Percentiles rank a stretch among this genome's conserved stretches.
Conservation (phyloP, 2,113 vertebrate genomes). For the Toxostoma redivivum region DNA sequence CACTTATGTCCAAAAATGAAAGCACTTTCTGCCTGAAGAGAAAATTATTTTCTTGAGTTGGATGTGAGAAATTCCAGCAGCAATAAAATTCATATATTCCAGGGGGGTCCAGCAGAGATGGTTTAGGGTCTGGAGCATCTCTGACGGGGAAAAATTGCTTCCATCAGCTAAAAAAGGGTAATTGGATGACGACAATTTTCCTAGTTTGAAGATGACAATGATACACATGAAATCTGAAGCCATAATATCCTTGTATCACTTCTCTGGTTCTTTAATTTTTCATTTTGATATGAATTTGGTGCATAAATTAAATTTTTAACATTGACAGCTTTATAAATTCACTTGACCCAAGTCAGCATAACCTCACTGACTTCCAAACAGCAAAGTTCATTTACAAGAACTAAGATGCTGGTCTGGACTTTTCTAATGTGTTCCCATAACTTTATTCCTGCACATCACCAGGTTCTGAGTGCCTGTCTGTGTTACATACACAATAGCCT, state of each 20-base stretch:
- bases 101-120: neutral
- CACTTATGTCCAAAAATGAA: neutral
- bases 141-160: neutral
- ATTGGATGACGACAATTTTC: neutral
- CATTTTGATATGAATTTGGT: neutral
- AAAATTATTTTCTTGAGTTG: neutral
- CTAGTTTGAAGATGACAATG: neutral
- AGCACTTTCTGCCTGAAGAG: neutral
- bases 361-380: neutral
- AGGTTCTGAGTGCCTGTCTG: neutral
- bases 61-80: neutral
- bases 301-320: neutral
- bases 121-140: neutral
- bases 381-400: neutral
- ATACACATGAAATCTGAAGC: neutral
- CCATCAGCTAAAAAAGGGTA: neutral
- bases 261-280: neutral
- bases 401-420: neutral
- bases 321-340: neutral
- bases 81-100: neutral
- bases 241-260: neutral
- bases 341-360: neutral
- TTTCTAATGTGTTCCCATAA: neutral
- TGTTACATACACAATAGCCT: neutral
- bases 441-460: neutral